These are phyloP conservation scores for Hylaeus volcanicus DNA, from an alignment of 1,140 invertebrate genomes.

Conservation along the genomic window DNA sequence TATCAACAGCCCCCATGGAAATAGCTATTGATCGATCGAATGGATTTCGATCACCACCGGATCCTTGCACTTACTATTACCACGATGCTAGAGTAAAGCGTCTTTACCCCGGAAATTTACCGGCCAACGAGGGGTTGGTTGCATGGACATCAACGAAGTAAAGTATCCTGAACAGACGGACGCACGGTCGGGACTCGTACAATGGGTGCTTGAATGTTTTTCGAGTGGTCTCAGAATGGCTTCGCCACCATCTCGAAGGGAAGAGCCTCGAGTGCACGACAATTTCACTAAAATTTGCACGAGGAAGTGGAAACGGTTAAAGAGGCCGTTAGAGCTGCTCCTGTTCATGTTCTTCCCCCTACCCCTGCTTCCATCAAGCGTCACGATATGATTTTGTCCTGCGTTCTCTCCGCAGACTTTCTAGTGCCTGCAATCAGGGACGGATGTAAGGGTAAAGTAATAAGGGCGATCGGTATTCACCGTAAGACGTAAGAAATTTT, in stretches of 20 bases:
- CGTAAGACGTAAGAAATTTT: no score
- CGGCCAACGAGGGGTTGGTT: neutral
- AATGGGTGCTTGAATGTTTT: slow-evolving; percentile 44
- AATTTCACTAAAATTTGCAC: slow-evolving; percentile 51
- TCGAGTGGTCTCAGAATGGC: slow-evolving; percentile 20
- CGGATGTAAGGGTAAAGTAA: no score
- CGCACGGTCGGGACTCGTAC: slow-evolving; percentile 12
- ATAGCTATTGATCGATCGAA: neutral
- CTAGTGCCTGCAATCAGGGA: no score
- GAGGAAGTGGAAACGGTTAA: slow-evolving; percentile 33
- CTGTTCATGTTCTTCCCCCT: neutral
- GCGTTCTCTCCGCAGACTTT: neutral
- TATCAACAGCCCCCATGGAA: neutral
- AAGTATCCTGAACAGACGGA: slow-evolving; percentile 37
- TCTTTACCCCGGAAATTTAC: slow-evolving; percentile 4
- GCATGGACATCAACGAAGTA: slow-evolving; percentile 16
- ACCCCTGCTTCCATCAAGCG: no score
- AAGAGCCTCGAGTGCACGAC: slow-evolving; percentile 37
- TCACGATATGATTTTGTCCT: slow-evolving; percentile 14
- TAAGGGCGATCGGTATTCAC: no score
- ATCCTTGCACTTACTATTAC: slow-evolving; percentile 4
- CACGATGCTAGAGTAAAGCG: neutral
- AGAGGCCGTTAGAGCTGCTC: slow-evolving; percentile 18
- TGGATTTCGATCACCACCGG: slow-evolving; percentile 1
- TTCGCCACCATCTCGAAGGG: slow-evolving; percentile 43